Evolutionary conservation across 2,888 invertebrate genomes (phyloP), one percentile per base, ranked within the genome.

Genomic region (Yponomeuta cagnagella): DNA sequence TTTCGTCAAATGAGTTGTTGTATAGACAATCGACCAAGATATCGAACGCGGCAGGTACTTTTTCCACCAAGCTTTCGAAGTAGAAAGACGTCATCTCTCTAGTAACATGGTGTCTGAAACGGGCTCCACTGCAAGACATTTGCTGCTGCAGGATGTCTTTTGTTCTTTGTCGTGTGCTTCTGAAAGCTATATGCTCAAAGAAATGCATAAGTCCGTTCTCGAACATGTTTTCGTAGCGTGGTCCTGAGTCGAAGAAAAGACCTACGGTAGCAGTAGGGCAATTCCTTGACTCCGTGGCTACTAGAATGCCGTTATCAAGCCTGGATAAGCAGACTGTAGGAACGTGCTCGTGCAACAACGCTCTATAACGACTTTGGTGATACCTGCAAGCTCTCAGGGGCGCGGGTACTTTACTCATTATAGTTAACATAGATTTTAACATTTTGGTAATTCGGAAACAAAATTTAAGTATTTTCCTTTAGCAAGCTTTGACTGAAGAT

Each of bases 1-100:
- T 33, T 0, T 72, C 70, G 6, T 75, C 76, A 73, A 79, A 94
- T 92, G 80, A 93, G 93, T 74, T 94, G 87, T 98, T 98, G 81
- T 97, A 97, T 33, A 99, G 94, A 80, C 99, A 99, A 80, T 99
- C 99, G 1, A 97, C 93, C 71, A 99, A 93, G 76, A 99, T 97
- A 82, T 99, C 98, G 33, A 99, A 93, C 5, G 98, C 97, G 80
- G 95, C 94, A 0, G 96, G 95, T 0, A 98, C 94, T 89, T 99
- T 98, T 81, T 96, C 94, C 2, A 95, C 93, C 73, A 99, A 93
- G 81, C 98, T 98, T 87, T 98, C 97, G 23, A 98, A 98, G 83
- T 98, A 99, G 88, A 97, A 99, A 0, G 97, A 97, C 12, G 98
- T 97, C 88, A 99, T 97, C 87, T 99, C 99, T 71, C 99, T 94